Conservation (phyloP, 2,797 vertebrate genomes). For the Atherinosoma microstoma region DNA sequence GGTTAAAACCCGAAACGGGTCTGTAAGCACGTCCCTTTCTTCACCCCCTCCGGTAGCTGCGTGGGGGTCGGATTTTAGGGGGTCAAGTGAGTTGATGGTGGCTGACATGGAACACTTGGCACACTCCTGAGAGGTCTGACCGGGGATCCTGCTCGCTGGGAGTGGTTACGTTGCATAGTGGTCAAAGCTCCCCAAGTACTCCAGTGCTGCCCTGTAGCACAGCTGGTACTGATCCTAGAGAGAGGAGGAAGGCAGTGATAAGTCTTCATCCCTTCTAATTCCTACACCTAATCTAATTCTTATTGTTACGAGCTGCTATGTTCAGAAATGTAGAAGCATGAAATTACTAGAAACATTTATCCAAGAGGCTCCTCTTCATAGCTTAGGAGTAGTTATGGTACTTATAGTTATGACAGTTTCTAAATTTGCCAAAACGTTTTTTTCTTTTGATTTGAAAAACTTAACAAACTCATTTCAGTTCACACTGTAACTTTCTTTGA, state of each 20-base stretch:
- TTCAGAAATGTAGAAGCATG: not conserved
- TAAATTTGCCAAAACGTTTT: not conserved
- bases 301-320: not conserved
- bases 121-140: conserved; percentile 83
- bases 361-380: not conserved
- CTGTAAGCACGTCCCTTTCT: conserved; percentile 71
- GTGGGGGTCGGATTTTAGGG: conserved; percentile 48
- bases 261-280: not conserved
- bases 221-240: conserved; percentile 96
- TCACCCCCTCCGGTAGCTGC: conserved; percentile 70
- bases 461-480: conserved; percentile 22
- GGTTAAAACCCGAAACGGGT: conserved; percentile 56
- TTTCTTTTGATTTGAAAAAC: not conserved
- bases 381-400: not conserved
- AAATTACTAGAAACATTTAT: not conserved
- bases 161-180: conserved; percentile 99
- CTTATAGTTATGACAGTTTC: conserved; percentile 4
- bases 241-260: conserved; percentile 5
- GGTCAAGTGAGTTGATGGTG: conserved; percentile 81
- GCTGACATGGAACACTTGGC: conserved; percentile 90
- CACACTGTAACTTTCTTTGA: conserved; percentile 12
- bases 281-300: not conserved
- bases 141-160: conserved; percentile 73
- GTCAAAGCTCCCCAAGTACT: conserved; percentile 97
- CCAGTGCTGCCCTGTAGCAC: conserved; percentile 95